Conservation (phyloP, 2,888 invertebrate genomes). For the Nomada fucata region DNA sequence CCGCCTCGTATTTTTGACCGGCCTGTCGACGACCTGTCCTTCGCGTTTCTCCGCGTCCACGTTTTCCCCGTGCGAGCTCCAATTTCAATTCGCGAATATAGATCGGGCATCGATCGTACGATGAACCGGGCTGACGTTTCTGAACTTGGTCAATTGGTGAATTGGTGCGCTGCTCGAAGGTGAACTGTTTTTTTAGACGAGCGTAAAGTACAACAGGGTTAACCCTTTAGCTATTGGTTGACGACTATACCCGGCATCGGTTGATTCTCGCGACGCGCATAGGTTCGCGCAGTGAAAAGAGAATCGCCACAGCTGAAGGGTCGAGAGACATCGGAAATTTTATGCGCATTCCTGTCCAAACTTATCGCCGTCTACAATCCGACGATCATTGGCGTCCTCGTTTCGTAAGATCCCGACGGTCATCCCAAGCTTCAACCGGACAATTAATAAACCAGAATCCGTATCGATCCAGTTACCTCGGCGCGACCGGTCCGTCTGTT, state of each 20-base stretch:
- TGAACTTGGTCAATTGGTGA: too few species aligned
- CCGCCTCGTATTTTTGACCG: constrained; percentile 45
- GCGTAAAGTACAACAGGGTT: too few species aligned
- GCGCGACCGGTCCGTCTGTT: not conserved
- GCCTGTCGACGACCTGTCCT: constrained; percentile 34
- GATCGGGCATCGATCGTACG: not conserved
- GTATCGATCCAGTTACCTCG: constrained; percentile 30
- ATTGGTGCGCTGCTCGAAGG: too few species aligned
- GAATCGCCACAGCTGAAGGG: too few species aligned
- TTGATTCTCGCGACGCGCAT: too few species aligned
- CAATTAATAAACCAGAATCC: constrained; percentile 30
- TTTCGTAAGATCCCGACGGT: not conserved
- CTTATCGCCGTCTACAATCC: not conserved
- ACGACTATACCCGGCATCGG: too few species aligned
- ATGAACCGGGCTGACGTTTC: too few species aligned
- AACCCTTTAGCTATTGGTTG: too few species aligned
- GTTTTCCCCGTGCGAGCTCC: not conserved
- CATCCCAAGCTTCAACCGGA: not conserved
- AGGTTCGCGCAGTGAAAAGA: too few species aligned
- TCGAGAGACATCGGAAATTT: too few species aligned
- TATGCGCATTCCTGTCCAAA: not conserved
- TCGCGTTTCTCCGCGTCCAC: not conserved
- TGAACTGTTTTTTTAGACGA: too few species aligned
- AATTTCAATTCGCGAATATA: not conserved
- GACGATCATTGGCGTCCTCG: not conserved